Evolutionary conservation across 2,113 vertebrate genomes (phyloP).

Genomic region (Channa maculata): DNA sequence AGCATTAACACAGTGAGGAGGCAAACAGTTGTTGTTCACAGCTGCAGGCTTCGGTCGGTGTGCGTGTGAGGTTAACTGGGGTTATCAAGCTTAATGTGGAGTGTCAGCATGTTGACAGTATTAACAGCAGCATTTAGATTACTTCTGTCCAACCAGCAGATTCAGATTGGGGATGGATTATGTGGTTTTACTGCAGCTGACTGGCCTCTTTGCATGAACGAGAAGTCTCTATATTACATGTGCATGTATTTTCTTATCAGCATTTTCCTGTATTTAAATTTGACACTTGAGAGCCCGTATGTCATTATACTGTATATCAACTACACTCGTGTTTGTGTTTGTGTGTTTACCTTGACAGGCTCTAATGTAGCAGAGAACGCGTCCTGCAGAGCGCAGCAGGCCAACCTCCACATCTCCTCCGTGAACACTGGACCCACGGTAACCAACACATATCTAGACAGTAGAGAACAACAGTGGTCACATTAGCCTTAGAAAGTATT

Average conservation of each 20-base stretch:
- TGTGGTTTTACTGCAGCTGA: neutral
- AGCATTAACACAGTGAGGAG: neutral
- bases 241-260: too few species aligned
- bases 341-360: conserved; percentile 91
- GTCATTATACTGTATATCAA: neutral
- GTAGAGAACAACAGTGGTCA: neutral
- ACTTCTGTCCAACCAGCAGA: conserved; percentile 41
- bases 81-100: conserved; percentile 34
- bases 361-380: conserved; percentile 95
- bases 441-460: conserved; percentile 91
- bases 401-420: conserved; percentile 98
- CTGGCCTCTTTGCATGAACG: neutral
- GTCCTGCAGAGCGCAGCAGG: conserved; percentile 95
- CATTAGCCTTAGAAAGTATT: too few species aligned
- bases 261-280: too few species aligned
- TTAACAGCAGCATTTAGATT: conserved; percentile 53
- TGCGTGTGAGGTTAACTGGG: conserved; percentile 20
- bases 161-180: conserved; percentile 46
- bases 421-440: conserved; percentile 96
- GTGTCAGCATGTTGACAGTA: conserved; percentile 39
- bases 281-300: too few species aligned
- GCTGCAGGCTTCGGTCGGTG: neutral
- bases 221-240: too few species aligned
- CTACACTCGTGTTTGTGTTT: neutral
- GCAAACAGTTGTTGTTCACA: neutral